Base-by-base conservation (phyloP, 1,140 invertebrate species). In the Atta cephalotes region DNA sequence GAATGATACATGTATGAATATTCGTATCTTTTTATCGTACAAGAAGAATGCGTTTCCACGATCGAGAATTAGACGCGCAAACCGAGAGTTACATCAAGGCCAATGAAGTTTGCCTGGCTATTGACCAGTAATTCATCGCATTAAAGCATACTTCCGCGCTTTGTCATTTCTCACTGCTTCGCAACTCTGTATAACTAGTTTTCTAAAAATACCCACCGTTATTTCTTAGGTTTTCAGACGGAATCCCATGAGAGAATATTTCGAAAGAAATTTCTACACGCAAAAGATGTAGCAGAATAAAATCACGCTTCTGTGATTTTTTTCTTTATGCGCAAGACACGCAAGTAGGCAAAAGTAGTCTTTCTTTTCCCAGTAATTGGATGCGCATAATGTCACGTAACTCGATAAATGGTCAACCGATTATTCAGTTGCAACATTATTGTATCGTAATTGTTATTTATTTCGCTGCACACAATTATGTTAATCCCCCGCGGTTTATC, bases 41-140 rank as follows among this genome's bases (percentile, higher is more conserved):
- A n/a, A 51, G 25, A 39, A 35, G 56, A 31, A 51, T 88, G 56
- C 65, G 56, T 81, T 81, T 68, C 66, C 77, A 71, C 56, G 49
- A 9, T 39, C 45, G 28, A n/a, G n/a, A 53, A 81, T 71, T 81
- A 70, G 56, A 81, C 49, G 65, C 21, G 39, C 35, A 18, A 45
- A 25, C 10, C 74, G 58, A 35, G 31, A 80, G 31, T 25, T 70
- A 16, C n/a, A 28, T 25, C 31, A 49, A 39, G 65, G 62, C 1
- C 28, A 18, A 10, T 5, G 49, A 81, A 71, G 53, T 70, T 56
- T 66, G 60, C 60, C 10, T 45, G 49, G 12, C 25, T 56, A 39
- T 56, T 81, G 14, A 10, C 18, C 53, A 76, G 72, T 39, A 76
- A 58, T 78, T 78, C 5, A 7, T 9, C 14, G 58, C 16, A 21